phyloP scores from a whole-genome alignment of 2,113 vertebrate genomes.

The Trogon surrucura region DNA sequence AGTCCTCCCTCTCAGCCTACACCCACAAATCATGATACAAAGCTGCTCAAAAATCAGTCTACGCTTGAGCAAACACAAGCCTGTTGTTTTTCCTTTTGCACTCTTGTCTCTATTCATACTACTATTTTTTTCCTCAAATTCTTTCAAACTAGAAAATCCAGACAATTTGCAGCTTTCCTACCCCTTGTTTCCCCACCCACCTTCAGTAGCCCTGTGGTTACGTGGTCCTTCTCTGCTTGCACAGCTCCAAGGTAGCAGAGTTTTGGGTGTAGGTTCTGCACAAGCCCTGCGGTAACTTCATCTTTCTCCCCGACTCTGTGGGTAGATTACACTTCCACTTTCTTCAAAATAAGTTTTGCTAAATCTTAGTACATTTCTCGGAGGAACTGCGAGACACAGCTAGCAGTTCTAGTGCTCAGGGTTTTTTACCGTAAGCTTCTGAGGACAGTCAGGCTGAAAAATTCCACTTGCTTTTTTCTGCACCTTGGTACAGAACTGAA shows the following conservation, averaged over 20 bases:
- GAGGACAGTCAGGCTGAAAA: neutral
- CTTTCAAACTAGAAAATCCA: neutral
- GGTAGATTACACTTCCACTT: neutral
- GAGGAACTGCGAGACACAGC: neutral
- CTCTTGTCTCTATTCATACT: neutral
- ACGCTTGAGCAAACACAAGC: conserved; percentile 6
- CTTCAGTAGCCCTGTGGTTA: neutral
- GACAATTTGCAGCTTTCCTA: neutral
- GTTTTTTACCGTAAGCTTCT: neutral
- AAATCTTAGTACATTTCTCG: neutral
- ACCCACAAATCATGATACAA: conserved; percentile 31
- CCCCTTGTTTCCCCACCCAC: neutral
- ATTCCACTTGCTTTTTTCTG: neutral
- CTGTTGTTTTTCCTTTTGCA: neutral
- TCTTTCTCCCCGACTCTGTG: neutral
- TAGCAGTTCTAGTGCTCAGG: neutral
- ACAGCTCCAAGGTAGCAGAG: neutral
- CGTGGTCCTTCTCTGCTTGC: neutral
- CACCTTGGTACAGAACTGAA: neutral
- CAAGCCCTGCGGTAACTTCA: neutral
- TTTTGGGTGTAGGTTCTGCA: neutral
- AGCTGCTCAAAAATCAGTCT: conserved; percentile 11
- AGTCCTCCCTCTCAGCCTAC: conserved; percentile 13
- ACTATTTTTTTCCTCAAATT: neutral
- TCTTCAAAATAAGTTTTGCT: neutral